Conservation (phyloP, 2,797 vertebrate species). For the Hydrophis major region DNA sequence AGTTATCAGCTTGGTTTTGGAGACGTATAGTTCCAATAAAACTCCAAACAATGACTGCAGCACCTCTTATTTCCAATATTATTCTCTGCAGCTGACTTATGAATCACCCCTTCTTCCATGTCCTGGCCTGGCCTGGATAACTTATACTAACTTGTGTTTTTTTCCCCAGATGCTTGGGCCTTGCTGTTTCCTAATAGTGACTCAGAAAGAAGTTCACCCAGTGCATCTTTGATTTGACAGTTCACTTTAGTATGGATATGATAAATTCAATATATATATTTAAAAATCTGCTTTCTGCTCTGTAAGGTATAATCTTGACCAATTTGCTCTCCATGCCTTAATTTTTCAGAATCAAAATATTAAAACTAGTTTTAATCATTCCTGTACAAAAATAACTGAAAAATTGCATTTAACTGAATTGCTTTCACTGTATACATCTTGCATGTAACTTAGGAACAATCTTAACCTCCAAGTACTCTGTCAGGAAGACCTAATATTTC, state of each 20-base stretch:
- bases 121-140: neutral
- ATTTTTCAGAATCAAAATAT: neutral
- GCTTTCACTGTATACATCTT: neutral
- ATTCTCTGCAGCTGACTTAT: neutral
- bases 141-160: neutral
- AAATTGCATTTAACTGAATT: neutral
- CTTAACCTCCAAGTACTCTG: neutral
- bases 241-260: neutral
- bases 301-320: neutral
- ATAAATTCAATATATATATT: no score
- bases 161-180: neutral
- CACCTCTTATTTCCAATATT: neutral
- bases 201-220: neutral
- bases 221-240: neutral
- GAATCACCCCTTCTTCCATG: neutral
- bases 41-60: neutral
- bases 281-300: neutral
- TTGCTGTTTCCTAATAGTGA: neutral
- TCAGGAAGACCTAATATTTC: neutral
- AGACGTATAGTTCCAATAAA: neutral
- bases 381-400: neutral
- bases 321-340: neutral
- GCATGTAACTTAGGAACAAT: neutral
- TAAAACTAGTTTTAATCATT: neutral
- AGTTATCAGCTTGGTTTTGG: neutral